A percentile compares a stretch with the other conserved stretches of the same genome.
These are phyloP conservation scores for Sprattus sprattus DNA, from an alignment of 2,113 vertebrate genomes.

Conservation along the genomic window DNA sequence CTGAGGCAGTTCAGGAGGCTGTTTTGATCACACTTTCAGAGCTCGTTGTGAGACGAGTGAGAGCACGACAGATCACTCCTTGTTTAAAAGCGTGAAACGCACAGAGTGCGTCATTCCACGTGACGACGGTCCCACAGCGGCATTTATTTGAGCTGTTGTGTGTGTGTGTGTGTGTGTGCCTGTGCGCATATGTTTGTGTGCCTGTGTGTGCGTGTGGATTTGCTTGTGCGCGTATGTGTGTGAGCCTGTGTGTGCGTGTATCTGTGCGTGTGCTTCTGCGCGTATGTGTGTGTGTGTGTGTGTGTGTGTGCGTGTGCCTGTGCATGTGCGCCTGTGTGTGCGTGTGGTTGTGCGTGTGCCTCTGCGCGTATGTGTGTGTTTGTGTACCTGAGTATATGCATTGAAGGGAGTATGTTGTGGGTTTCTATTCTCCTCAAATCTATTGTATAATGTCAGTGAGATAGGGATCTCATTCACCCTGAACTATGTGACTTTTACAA, in stretches of 20 bases:
- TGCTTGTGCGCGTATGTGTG: too few species aligned
- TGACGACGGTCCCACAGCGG: neutral
- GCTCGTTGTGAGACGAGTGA: neutral
- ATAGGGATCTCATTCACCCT: neutral
- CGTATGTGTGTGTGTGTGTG: too few species aligned
- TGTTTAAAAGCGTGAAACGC: conserved; percentile 14
- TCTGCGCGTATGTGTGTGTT: neutral
- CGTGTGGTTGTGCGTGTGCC: neutral
- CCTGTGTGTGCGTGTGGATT: too few species aligned
- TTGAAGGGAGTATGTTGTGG: neutral
- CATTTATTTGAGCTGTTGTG: neutral
- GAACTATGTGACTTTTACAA: neutral
- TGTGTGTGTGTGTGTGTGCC: too few species aligned
- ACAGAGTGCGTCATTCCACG: conserved; percentile 3
- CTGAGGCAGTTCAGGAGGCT: neutral
- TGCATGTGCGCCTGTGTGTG: neutral
- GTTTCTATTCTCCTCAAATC: neutral
- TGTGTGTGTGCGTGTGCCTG: neutral
- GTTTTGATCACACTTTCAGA: neutral
- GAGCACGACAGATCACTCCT: neutral
- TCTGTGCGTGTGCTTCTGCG: too few species aligned
- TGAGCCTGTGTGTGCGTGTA: too few species aligned
- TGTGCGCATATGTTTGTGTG: too few species aligned
- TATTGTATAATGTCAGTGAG: neutral
- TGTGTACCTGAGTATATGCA: neutral